Evolutionary conservation across 1,140 invertebrate genomes (phyloP), one percentile per base, ranked within the genome.

Genomic region (Acromyrmex charruanus): DNA sequence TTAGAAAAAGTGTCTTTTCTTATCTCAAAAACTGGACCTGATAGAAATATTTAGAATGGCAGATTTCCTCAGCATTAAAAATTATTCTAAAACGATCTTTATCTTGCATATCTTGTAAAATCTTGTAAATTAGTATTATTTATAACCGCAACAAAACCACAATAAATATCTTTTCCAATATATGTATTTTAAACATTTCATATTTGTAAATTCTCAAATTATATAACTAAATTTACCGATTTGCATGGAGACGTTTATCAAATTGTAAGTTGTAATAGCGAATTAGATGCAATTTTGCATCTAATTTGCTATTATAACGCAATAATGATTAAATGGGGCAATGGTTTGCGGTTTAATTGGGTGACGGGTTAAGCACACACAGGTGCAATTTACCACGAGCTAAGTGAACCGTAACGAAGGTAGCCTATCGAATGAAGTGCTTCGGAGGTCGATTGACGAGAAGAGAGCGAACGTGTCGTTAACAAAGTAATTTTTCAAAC

Each of bases 401-500:
- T 84, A 84, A 84, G 80, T 84, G 80, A 84, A 74, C 68, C 39
- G 68, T 74, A 74, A 74, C 53, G 68, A 84, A 75, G 80, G 80
- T 49, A 75, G 69, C 55, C 55, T 69, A 84, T 84, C 58, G 80
- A 75, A 75, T 75, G 39, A 74, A 84, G 80, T 84, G 44, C 80
- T 31, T 49, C 69, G 25, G 53, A 74, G 69, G 18, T 84, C 55
- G 69, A 61, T 65, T 84, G 80, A 82, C 25, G 68, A 14, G 53
- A 31, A 28, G 16, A 21, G 68, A 61, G 28, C 55, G 58, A 61
- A 84, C 69, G 80, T 84, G 80, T 84, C 80, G 80, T 75, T 74
- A 84, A 84, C 80, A 84, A 84, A 84, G 80, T 84, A 74, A 84
- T 75, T 84, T 84, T 84, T 84, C 80, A 84, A 84, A 84, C 80